Base-by-base conservation (phyloP, 2,888 invertebrate genomes). In the Hydriomena furcata region DNA sequence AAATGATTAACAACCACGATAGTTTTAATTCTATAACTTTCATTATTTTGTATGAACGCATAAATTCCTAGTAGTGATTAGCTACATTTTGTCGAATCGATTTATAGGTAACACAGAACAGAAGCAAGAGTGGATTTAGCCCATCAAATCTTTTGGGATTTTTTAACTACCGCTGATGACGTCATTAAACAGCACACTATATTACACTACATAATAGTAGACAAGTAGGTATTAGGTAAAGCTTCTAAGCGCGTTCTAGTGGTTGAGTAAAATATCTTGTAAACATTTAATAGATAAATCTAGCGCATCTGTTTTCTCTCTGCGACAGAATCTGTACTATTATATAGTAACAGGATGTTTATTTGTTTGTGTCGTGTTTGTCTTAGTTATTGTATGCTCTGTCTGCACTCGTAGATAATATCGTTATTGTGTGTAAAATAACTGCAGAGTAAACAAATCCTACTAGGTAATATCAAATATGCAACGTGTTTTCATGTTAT, bases 261-360 rank as follows among this genome's bases (percentile, higher is more conserved):
- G 51, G 40, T 46, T 53, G 11, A 43, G 50, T 52, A 55, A 52
- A 57, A 50, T 51, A 63, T 72, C 58, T 69, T 59, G 71, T 73
- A 72, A 73, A 73, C 70, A 71, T 56, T 45, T 42, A 64, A 66
- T 65, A 68, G 68, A 77, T 74, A 74, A 75, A 75, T 67, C 63
- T 66, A 65, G 55, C 65, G 61, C 83, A 81, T 83, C 78, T 84
- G 84, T 78, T 79, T 74, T 71, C 64, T 71, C 72, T 80, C 79
- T 60, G 47, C 54, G 50, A 54, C 55, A 60, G 55, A 42, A 58
- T 42, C 42, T 51, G 63, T 58, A 63, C 72, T 77, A 83, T 82
- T 35, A 4, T 3, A 3, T 82, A 82, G 78, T 76, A 71, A 69
- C 73, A 73, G 81, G 82, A 81, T 82, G 82, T 84, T 84, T 83